Evolutionary conservation across 2,797 vertebrate genomes (phyloP).

Genomic region (Takifugu rubripes): DNA sequence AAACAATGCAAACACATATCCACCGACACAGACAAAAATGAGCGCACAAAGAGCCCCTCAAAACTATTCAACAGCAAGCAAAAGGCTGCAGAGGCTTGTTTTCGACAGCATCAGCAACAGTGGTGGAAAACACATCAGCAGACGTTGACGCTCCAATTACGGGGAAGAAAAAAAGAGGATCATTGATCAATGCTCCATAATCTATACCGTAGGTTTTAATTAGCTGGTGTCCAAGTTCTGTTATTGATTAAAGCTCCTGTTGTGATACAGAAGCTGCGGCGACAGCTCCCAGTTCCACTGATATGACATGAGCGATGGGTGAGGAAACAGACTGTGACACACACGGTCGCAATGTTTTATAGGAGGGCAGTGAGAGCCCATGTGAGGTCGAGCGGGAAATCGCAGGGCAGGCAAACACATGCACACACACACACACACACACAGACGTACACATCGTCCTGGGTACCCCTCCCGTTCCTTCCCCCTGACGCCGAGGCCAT

Average conservation of each 20-base stretch:
- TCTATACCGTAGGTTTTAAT: neutral
- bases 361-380: constrained; percentile 11
- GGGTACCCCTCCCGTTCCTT: constrained; percentile 72
- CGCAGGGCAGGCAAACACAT: constrained; percentile 7
- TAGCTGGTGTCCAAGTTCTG: neutral
- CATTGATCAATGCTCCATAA: neutral
- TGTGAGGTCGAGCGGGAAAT: constrained; percentile 40
- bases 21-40: constrained; percentile 37
- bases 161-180: too few relatives aligned
- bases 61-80: constrained; percentile 44
- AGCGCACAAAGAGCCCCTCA: constrained; percentile 35
- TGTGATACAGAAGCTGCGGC: neutral
- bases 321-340: constrained; percentile 8
- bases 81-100: constrained; percentile 22
- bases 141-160: neutral
- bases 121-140: constrained; percentile 1
- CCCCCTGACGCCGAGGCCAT: constrained; percentile 59
- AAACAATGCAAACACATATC: constrained; percentile 29
- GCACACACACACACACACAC: constrained; percentile 2
- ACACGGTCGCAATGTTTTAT: constrained; percentile 1
- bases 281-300: constrained; percentile 1
- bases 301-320: constrained; percentile 2
- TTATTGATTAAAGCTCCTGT: neutral
- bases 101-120: constrained; percentile 29
- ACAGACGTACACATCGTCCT: constrained; percentile 40